phyloP scores from a whole-genome alignment of 2,113 vertebrate species.

The Lophochroa leadbeateri region DNA sequence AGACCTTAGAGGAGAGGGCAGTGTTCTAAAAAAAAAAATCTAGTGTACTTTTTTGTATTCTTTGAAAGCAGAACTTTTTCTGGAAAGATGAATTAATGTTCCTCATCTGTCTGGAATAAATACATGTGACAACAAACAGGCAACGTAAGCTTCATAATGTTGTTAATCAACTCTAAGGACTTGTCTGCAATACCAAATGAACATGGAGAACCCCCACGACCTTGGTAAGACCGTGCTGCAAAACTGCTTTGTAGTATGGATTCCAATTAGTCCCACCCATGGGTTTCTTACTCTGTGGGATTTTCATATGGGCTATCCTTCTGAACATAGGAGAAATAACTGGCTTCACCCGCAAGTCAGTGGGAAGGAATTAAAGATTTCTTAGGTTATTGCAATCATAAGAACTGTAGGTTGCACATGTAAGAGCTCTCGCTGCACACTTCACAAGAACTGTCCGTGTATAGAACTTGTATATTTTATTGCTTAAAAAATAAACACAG shows the following conservation, averaged over 20 bases:
- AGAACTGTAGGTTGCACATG: not conserved
- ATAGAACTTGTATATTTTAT: not conserved
- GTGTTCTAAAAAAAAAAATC: not conserved
- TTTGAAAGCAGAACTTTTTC: not conserved
- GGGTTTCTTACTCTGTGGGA: not conserved
- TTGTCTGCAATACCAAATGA: not conserved
- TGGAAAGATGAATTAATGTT: not conserved
- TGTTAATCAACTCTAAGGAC: not conserved
- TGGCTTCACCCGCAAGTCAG: accelerated
- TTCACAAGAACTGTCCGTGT: not conserved
- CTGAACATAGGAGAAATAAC: not conserved
- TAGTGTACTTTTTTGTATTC: not conserved
- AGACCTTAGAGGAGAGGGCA: not conserved
- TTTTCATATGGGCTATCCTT: not conserved
- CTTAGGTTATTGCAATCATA: not conserved
- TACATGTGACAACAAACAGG: not conserved
- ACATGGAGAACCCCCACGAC: not conserved
- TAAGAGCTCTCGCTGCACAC: not conserved
- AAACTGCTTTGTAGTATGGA: not conserved
- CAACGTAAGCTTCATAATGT: not conserved
- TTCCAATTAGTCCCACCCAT: not conserved
- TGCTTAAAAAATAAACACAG: not conserved
- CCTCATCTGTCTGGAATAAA: not conserved
- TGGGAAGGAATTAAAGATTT: not conserved
- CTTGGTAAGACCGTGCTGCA: not conserved